These are phyloP conservation scores for Carettochelys insculpta DNA, from an alignment of 2,113 vertebrate genomes.

Conservation along the genomic window DNA sequence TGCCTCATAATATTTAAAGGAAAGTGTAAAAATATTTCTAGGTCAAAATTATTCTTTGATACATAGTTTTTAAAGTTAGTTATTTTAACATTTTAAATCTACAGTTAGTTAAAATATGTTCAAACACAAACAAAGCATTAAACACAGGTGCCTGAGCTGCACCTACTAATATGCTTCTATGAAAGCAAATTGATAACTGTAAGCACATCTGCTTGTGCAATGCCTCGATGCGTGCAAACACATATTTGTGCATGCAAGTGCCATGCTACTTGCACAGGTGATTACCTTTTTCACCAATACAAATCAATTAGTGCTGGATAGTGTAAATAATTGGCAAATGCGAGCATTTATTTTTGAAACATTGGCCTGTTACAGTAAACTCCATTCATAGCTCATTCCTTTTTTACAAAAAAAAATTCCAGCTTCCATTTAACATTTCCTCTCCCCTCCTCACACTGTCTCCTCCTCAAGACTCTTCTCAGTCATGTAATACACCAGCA, in stretches of 20 bases:
- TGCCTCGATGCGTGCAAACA: background rate
- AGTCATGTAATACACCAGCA: too few relatives aligned
- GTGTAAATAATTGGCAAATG: background rate
- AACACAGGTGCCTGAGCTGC: background rate
- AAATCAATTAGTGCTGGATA: background rate
- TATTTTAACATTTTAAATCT: too few relatives aligned
- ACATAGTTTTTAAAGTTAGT: background rate
- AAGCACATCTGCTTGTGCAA: background rate
- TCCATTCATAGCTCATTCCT: fast-evolving
- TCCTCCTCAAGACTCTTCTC: fast-evolving
- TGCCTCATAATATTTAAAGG: background rate
- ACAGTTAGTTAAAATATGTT: background rate
- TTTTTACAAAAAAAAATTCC: too few relatives aligned
- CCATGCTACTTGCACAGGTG: background rate
- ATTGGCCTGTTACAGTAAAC: background rate
- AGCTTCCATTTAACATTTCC: background rate
- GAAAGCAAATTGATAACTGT: background rate
- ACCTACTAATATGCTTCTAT: background rate
- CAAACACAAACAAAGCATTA: background rate
- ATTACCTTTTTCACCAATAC: background rate
- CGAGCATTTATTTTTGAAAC: fast-evolving
- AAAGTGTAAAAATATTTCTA: background rate
- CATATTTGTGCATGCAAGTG: background rate
- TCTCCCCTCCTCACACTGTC: background rate
- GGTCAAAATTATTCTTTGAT: background rate